Evolutionary conservation across 2,888 invertebrate genomes (phyloP).

Genomic region (Cantharis flavilabris): DNA sequence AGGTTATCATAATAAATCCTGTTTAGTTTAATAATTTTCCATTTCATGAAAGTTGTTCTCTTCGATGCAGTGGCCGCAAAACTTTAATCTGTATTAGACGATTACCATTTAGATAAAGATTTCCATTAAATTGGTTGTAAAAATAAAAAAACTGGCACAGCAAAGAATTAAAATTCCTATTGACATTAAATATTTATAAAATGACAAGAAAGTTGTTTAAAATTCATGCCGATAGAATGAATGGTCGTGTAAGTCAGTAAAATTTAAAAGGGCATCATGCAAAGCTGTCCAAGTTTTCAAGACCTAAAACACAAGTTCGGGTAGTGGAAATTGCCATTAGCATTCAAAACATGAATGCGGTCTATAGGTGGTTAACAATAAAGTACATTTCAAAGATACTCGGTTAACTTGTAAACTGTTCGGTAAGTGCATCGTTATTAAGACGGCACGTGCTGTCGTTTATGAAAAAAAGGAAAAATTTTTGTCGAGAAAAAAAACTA

Average conservation of each 20-base stretch:
- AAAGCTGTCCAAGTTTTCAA: neutral
- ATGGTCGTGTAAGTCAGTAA: neutral
- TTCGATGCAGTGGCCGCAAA: neutral
- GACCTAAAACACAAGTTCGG: neutral
- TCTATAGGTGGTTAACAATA: neutral
- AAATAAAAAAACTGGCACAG: neutral
- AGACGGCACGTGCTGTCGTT: neutral
- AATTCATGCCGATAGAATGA: neutral
- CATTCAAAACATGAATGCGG: neutral
- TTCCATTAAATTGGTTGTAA: neutral
- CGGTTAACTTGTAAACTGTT: neutral
- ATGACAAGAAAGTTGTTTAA: neutral
- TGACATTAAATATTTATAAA: neutral
- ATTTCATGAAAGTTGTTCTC: too few relatives aligned
- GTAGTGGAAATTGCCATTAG: neutral
- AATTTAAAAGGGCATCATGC: neutral
- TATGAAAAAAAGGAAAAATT: neutral
- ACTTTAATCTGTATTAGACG: neutral
- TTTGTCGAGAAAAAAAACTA: neutral
- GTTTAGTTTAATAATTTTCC: too few relatives aligned
- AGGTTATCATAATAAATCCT: too few relatives aligned
- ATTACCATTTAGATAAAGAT: neutral
- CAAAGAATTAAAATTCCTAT: neutral
- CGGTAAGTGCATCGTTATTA: neutral
- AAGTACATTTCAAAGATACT: conserved; percentile 2